Percentiles rank a stretch among this genome's conserved stretches.
Evolutionary conservation across 2,888 invertebrate genomes (phyloP).

Genomic region (Adineta ricciae): DNA sequence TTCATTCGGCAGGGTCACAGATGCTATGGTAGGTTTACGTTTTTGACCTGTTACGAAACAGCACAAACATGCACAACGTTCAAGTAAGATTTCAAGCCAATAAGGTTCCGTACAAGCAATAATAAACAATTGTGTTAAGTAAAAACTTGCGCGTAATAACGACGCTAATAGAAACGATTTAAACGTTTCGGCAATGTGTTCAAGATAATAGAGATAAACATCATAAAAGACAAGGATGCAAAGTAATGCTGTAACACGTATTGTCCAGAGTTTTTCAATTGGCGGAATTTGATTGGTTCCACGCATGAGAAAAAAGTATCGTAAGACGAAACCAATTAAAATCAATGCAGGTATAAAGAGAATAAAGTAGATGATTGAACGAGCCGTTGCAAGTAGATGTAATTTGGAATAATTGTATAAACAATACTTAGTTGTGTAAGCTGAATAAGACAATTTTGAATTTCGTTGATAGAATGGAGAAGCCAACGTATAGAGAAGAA

Average conservation of each 20-base stretch:
- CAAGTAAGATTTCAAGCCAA: slow-evolving; percentile 14
- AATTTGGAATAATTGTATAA: background rate
- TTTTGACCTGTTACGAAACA: background rate
- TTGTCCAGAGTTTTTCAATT: background rate
- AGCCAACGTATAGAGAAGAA: background rate
- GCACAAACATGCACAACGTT: background rate
- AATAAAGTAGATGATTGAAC: slow-evolving; percentile 11
- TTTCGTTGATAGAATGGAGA: background rate
- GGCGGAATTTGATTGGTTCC: background rate
- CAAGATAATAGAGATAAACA: slow-evolving; percentile 18
- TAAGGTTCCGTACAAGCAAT: background rate
- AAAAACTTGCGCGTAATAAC: background rate
- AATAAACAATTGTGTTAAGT: background rate
- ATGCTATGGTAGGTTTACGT: background rate
- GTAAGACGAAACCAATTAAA: background rate
- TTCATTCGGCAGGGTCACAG: background rate
- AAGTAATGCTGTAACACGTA: background rate
- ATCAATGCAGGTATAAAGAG: background rate
- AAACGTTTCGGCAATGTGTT: background rate
- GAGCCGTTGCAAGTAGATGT: background rate
- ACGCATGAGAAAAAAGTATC: background rate
- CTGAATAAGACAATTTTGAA: background rate
- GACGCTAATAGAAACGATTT: background rate
- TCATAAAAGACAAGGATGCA: background rate
- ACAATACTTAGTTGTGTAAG: background rate